Base-by-base conservation (phyloP, 1,140 invertebrate genomes). In the Hetaerina americana region DNA sequence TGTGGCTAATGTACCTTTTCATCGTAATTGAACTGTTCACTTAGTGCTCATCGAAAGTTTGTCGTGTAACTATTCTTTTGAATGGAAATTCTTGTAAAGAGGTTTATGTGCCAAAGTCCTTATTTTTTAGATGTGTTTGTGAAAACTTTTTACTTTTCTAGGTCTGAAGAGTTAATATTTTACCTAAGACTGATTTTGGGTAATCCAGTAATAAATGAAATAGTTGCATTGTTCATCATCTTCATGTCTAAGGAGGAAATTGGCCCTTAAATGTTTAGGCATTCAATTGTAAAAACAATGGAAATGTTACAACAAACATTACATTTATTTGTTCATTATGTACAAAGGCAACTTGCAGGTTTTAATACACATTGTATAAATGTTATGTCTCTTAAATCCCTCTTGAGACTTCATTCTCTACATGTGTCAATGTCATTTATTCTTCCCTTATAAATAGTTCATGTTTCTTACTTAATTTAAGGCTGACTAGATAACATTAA, bases 311-410 rank as follows among this genome's bases (percentile, higher is more conserved):
- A 57, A 57, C 40, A 57, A 57, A 57, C 40, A 57, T 57, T 57
- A 57, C 40, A 57, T 57, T 57, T 57, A 57, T 57, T 57, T 57
- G 40, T 5, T 57, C 40, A 57, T 57, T 57, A 57, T 57, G 40
- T 57, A 57, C 40, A 57, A 57, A 57, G 40, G 40, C 40, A 57
- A 57, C 40, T 57, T 57, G 40, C 40, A 57, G 40, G 40, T 57
- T 57, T 57, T 57, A 57, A 57, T 57, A 57, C 40, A 57, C 40
- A 57, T 57, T 57, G 40, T 57, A 57, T 57, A 57, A 57, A 57
- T 57, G 40, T 57, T 57, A 57, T 57, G 40, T 57, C 40, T 57
- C 22, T 57, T 18, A 57, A 57, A 57, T 57, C 40, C 40, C 22
- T 57, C 40, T 57, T n/a, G 40, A n/a, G 40, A 57, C 40, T 57